Evolutionary conservation across 1,140 invertebrate species (phyloP), one percentile per base, ranked within the genome.

Genomic region (Cylas formicarius): DNA sequence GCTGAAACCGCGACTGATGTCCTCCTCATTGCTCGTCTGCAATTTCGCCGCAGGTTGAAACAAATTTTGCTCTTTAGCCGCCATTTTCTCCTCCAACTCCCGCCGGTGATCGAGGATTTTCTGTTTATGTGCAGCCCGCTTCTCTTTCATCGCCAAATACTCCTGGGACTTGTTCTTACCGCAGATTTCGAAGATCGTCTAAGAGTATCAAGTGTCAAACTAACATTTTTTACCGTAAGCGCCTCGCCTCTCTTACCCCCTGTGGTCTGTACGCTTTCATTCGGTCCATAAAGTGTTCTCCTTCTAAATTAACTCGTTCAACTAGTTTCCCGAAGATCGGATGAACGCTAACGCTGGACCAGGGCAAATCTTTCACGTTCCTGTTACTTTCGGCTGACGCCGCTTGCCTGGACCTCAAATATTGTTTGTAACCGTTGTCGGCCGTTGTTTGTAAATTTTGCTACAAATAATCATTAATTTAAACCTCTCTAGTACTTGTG

Each of bases 121-220:
- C n/a, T 76, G 61, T 56, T 78, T 72, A 64, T 86, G 71, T 61
- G 77, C 68, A 46, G 71, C 55, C 34, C 82, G 72, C 64, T 84
- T 86, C 9, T 72, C 66, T 65, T 85, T 83, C 84, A 86, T 86
- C 0, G 79, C 72, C 35, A 76, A 53, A 53, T 81, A 81, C 58
- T 80, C 78, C 1, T 73, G 68, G 0, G 83, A 86, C 48, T 89
- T 88, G 39, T 81, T 78, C 42, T 84, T 88, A 4, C 77, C 74
- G 41, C 86, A 85, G 18, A 97, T 74, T 71, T 97, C 94, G 70
- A 98, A 93, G 56, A 98, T 86, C 7, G 92, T 97, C 89, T 95
- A 60, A 21, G 78, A 75, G 48, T 38, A 8, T 16, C 9, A 35
- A 35, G 29, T n/a, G n/a, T 31, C 29, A 31, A n/a, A 26, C n/a